Conservation (phyloP, 92 coral and sea anemone species). For the Epizoanthus rinbou region DNA sequence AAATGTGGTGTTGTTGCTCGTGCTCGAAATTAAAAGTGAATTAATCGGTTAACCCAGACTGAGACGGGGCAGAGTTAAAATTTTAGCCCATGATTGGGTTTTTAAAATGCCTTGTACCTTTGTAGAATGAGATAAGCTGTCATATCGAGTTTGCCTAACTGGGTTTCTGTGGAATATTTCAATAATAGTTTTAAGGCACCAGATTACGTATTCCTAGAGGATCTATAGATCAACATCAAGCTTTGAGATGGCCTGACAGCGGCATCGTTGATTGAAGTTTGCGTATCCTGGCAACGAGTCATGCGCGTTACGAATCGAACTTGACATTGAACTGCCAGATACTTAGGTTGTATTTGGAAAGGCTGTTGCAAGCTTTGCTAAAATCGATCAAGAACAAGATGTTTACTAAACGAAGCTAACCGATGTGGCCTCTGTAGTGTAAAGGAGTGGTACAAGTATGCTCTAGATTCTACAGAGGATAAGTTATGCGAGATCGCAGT, state of each 20-base stretch:
- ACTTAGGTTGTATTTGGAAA: not conserved
- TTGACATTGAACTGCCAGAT: not conserved
- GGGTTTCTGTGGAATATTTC: no score
- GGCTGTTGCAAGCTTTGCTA: not conserved
- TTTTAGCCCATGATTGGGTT: not conserved
- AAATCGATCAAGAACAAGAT: not conserved
- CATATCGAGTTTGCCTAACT: no score
- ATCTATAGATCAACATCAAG: no score
- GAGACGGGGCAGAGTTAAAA: no score
- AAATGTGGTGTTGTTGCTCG: no score
- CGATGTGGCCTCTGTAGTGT: not conserved
- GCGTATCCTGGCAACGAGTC: slow-evolving; percentile 30
- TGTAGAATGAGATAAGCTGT: no score
- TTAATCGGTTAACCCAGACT: no score
- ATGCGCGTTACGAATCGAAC: slow-evolving; percentile 9
- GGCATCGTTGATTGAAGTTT: slow-evolving; percentile 11
- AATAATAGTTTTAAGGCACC: no score
- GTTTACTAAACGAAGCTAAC: not conserved
- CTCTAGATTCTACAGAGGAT: slow-evolving; percentile 2
- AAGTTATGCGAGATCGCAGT: slow-evolving; percentile 10
- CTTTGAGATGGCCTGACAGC: not conserved
- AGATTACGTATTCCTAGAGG: no score
- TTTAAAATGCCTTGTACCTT: no score
- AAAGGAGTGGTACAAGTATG: not conserved
- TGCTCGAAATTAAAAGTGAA: not conserved